Conservation (phyloP, 2,888 invertebrate genomes). For the Meiosimyza platycephala region DNA sequence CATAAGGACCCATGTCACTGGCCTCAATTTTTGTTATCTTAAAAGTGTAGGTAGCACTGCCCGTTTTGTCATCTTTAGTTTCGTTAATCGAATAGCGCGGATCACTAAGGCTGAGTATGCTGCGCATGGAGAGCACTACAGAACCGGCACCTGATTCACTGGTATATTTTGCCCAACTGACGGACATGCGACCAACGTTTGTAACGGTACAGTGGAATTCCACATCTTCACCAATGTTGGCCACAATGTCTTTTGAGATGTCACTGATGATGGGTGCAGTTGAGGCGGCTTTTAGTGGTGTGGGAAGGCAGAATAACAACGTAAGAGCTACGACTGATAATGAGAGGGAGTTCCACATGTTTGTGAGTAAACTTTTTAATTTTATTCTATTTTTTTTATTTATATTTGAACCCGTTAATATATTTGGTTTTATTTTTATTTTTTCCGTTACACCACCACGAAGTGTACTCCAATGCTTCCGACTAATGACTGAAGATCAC, state of each 20-base stretch:
- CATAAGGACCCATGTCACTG: slow-evolving; percentile 63
- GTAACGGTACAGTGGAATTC: slow-evolving; percentile 65
- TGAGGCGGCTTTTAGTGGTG: slow-evolving; percentile 34
- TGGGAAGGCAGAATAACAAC: slow-evolving; percentile 7
- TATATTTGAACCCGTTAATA: neutral
- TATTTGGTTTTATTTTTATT: neutral
- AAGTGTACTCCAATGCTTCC: slow-evolving; percentile 42
- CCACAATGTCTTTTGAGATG: slow-evolving; percentile 60
- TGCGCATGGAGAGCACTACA: slow-evolving; percentile 62
- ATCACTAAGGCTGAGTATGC: slow-evolving; percentile 59
- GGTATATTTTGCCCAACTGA: slow-evolving; percentile 63
- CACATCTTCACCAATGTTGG: slow-evolving; percentile 62
- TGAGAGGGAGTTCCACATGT: slow-evolving; percentile 1
- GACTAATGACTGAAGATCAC: slow-evolving; percentile 46
- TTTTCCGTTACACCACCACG: slow-evolving; percentile 10
- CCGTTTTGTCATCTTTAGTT: slow-evolving; percentile 50
- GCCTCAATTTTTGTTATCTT: slow-evolving; percentile 61
- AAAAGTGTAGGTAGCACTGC: slow-evolving; percentile 59
- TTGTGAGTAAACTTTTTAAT: neutral
- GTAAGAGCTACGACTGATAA: neutral
- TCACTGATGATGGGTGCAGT: slow-evolving; percentile 56
- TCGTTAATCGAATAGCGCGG: slow-evolving; percentile 59
- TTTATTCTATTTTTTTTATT: neutral
- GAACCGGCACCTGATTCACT: slow-evolving; percentile 56
- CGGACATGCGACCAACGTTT: slow-evolving; percentile 59